phyloP scores from a whole-genome alignment of 2,797 vertebrate genomes.

The Mormyrus hasselquistii region DNA sequence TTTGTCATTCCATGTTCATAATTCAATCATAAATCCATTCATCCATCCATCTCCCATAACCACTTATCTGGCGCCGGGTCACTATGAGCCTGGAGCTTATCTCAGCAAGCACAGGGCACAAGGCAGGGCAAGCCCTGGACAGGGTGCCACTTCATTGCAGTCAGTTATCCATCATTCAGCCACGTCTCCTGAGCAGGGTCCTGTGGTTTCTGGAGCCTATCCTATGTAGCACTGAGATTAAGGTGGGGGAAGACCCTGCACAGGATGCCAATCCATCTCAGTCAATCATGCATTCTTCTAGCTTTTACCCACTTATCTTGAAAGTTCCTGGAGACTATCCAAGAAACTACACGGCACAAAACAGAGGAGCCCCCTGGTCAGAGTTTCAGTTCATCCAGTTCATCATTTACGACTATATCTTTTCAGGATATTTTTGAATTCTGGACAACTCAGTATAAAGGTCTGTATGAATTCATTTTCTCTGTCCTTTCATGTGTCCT shows the following conservation, averaged over 20 bases:
- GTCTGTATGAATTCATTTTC: not conserved
- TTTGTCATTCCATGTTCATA: not conserved
- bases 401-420: not conserved
- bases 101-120: not conserved
- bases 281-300: not conserved
- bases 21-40: not conserved
- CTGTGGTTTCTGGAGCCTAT: not conserved
- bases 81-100: not conserved
- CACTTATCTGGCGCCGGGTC: not conserved
- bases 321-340: not conserved
- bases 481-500: not conserved
- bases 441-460: not conserved
- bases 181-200: not conserved
- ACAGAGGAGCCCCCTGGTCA: not conserved
- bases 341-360: not conserved
- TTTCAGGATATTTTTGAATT: not conserved
- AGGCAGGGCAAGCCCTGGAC: not conserved
- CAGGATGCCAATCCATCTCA: not conserved
- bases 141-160: not conserved
- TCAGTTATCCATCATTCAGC: not conserved
- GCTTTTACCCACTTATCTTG: not conserved
- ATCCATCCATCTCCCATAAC: not conserved
- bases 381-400: not conserved
- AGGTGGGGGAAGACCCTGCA: not conserved
- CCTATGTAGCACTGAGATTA: not conserved